These are phyloP conservation scores for Hemibagrus wyckioides DNA, from an alignment of 2,113 vertebrate species.

Conservation along the genomic window DNA sequence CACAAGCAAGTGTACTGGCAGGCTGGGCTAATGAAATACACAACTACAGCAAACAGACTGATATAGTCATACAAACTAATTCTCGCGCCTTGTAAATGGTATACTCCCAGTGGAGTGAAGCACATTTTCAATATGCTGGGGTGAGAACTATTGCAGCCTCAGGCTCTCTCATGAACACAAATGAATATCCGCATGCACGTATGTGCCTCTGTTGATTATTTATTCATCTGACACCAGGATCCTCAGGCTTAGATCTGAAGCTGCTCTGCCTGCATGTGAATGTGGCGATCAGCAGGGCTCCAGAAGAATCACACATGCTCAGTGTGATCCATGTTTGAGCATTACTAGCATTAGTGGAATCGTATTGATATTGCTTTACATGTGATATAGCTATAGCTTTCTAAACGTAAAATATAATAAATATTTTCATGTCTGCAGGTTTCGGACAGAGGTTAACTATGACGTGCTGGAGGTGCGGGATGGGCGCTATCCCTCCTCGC, in stretches of 20 bases:
- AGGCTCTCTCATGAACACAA: not conserved
- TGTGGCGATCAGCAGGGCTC: constrained; percentile 29
- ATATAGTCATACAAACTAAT: constrained; percentile 33
- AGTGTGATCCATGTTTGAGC: constrained; percentile 6
- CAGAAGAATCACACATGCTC: not conserved
- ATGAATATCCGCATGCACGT: not conserved
- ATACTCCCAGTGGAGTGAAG: not conserved
- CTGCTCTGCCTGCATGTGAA: constrained; percentile 7
- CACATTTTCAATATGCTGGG: not conserved
- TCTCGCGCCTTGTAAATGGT: not conserved
- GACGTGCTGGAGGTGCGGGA: constrained; percentile 94
- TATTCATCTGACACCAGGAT: constrained; percentile 33
- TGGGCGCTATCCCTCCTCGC: constrained; percentile 88
- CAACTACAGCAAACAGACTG: constrained; percentile 34
- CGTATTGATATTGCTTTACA: constrained; percentile 15
- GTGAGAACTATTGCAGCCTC: not conserved
- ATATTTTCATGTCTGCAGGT: constrained; percentile 80
- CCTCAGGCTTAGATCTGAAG: constrained; percentile 1
- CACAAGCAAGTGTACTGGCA: not conserved
- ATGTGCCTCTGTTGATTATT: constrained; percentile 29
- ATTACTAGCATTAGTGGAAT: not conserved
- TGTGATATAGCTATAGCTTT: not conserved
- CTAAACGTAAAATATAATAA: too few species aligned
- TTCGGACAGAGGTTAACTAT: constrained; percentile 96
- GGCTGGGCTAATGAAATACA: not conserved